Evolutionary conservation across 2,888 invertebrate genomes (phyloP), one percentile per base, ranked within the genome.

Genomic region (Rhimphoctona megacephalus): DNA sequence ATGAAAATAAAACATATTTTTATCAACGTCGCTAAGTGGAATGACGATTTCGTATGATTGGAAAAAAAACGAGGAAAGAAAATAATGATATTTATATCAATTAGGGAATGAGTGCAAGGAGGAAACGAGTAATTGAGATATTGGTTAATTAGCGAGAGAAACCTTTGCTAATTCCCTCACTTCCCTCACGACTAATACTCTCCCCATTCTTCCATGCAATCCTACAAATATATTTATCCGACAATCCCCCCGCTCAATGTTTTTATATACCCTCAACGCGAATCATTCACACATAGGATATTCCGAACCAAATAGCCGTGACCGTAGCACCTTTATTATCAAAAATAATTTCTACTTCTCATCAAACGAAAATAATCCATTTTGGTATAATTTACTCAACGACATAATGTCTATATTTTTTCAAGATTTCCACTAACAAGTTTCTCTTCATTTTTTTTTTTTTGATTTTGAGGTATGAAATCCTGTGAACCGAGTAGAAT

Each of bases 111-210:
- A 67, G 36, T n/a, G 57, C 49, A n/a, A 9, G 39, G n/a, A 33
- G n/a, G 46, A 36, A 46, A 25, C 33, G 70, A 76, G 72, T 81
- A 83, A 83, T 86, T 86, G 83, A 80, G 46, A 86, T 83, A 72
- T 81, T 70, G 72, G 49, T 73, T 86, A 86, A 86, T 86, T 83
- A 77, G 77, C 83, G 83, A 86, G 52, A 81, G 66, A 43, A 66
- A 74, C n/a, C 8, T 36, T 57, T 22, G 52, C 72, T 72, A 8
- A 72, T 43, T 67, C 33, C 67, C 11, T n/a, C 22, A 17, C 17
- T 25, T 4, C 66, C 9, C 14, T 49, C 8, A 1, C 39, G 1
- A 6, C 9, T 39, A 9, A 39, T 43, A 14, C 72, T 66, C 43
- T 57, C 57, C 17, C 43, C 64, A 54, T 39, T 30, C 64, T 43